phyloP scores from a whole-genome alignment of 2,113 vertebrate genomes.

The Sminthopsis crassicaudata region DNA sequence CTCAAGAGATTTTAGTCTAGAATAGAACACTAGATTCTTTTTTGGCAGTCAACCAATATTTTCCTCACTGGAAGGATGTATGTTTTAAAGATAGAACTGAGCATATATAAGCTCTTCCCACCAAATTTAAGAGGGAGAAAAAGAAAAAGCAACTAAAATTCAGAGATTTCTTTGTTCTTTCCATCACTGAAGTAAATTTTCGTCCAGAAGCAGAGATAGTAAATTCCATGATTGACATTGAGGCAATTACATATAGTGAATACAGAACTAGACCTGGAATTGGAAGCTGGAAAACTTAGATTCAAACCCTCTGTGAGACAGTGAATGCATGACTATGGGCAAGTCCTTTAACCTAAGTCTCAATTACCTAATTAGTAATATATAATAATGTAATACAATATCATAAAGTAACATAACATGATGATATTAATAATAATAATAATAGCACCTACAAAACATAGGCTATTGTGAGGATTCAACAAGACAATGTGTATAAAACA shows the following conservation, averaged over 20 bases:
- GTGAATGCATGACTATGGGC: background rate
- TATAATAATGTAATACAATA: too few species aligned
- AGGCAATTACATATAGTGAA: background rate
- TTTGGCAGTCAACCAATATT: slow-evolving; percentile 67
- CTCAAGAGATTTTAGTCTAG: slow-evolving; percentile 71
- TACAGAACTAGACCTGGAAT: background rate
- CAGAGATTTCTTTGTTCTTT: background rate
- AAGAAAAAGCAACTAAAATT: background rate
- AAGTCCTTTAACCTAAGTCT: background rate
- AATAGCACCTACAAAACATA: background rate
- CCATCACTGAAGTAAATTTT: background rate
- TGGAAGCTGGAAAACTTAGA: background rate
- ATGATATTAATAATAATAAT: background rate
- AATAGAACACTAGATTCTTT: slow-evolving; percentile 72
- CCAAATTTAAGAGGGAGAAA: background rate
- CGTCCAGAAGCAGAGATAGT: background rate
- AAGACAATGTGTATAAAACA: background rate
- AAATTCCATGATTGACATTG: slow-evolving; percentile 16
- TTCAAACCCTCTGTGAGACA: background rate
- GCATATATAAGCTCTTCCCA: slow-evolving; percentile 3
- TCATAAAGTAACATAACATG: background rate
- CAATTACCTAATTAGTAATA: background rate
- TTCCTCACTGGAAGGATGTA: slow-evolving; percentile 60
- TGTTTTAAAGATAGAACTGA: slow-evolving; percentile 56
- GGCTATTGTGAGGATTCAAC: background rate